Percentiles rank a stretch among this genome's conserved stretches.
Evolutionary conservation across 2,113 vertebrate genomes (phyloP).

Genomic region (Tricholaema leucomelas): DNA sequence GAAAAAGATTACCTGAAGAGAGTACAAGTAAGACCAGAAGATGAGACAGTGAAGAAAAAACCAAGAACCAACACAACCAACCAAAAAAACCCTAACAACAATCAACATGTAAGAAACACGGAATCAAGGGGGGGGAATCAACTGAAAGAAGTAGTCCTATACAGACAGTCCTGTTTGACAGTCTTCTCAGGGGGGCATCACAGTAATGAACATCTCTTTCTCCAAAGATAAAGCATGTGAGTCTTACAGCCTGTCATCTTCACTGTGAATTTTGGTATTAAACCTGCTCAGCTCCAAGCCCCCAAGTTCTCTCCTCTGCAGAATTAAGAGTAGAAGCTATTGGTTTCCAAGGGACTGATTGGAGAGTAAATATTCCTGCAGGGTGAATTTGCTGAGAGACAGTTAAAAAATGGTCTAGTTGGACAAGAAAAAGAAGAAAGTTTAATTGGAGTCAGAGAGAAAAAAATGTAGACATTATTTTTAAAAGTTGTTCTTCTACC

Average conservation of each 20-base stretch:
- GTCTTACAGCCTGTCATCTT: background rate
- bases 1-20: background rate
- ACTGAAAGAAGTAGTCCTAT: background rate
- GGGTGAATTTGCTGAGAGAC: background rate
- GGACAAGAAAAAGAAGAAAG: background rate
- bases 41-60: background rate
- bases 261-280: background rate
- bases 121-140: background rate
- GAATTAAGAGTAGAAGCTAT: background rate
- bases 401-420: background rate
- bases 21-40: background rate
- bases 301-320: background rate
- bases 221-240: background rate
- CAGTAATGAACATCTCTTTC: background rate
- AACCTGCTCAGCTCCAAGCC: background rate
- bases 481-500: constrained; percentile 4
- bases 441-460: background rate
- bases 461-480: background rate
- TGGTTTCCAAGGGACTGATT: background rate
- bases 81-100: background rate
- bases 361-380: background rate
- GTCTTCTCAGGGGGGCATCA: background rate
- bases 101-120: background rate
- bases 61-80: background rate
- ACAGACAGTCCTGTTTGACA: background rate